These are phyloP conservation scores for Patiria pectinifera DNA, from an alignment of 53 echinoderm and acorn worm species.

Conservation along the genomic window DNA sequence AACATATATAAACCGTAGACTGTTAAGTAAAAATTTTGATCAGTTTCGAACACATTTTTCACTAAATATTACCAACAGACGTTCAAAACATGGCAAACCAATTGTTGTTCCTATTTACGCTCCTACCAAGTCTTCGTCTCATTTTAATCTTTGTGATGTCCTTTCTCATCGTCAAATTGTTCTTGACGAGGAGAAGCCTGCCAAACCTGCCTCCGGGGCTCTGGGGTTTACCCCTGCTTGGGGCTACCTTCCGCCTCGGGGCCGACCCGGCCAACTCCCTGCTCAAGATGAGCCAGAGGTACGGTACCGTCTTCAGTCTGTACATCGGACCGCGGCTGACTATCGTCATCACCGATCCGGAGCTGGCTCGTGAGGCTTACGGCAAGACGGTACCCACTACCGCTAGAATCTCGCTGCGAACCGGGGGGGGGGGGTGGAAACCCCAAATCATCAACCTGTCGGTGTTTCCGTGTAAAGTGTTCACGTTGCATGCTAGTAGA, in stretches of 20 bases:
- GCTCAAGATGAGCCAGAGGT: conserved; percentile 2
- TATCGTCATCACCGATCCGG: conserved; percentile 40
- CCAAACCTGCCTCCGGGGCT: conserved; percentile 34
- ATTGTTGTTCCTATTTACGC: background rate
- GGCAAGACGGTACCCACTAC: background rate
- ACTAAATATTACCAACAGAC: no score
- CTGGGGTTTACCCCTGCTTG: conserved; percentile 39
- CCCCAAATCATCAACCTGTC: no score
- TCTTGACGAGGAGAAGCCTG: background rate
- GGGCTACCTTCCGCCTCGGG: conserved; percentile 39
- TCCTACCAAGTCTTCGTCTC: conserved; percentile 28
- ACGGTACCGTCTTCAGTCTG: conserved; percentile 45
- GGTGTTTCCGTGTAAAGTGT: no score
- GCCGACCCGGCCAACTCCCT: conserved; percentile 24
- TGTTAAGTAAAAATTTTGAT: no score
- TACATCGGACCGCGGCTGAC: conserved; percentile 29
- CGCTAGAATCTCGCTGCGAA: no score
- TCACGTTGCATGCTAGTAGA: no score
- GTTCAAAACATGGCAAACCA: background rate
- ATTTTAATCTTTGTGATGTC: conserved; percentile 3
- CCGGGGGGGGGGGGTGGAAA: no score
- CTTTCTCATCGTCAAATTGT: background rate
- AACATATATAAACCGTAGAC: no score
- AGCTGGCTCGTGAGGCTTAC: conserved; percentile 25
- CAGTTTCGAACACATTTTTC: background rate